These are phyloP conservation scores for Thaleichthys pacificus DNA, from an alignment of 2,797 vertebrate species.

Conservation along the genomic window DNA sequence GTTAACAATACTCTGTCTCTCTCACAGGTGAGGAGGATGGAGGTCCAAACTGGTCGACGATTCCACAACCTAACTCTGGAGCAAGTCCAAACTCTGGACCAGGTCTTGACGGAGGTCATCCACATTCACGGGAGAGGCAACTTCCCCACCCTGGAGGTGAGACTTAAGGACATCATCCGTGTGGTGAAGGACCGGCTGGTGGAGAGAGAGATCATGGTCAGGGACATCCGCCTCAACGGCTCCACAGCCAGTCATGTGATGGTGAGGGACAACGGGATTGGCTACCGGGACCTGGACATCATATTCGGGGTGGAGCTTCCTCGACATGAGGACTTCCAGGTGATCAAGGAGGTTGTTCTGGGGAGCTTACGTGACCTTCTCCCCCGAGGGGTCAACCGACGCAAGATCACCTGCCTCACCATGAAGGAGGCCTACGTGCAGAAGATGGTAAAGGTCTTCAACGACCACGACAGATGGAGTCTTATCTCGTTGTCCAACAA, in stretches of 20 bases:
- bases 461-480: slow-evolving; percentile 91
- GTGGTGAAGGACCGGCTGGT: slow-evolving; percentile 86
- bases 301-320: slow-evolving; percentile 92
- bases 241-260: slow-evolving; percentile 94
- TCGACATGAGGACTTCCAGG: slow-evolving; percentile 88
- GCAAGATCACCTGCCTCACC: slow-evolving; percentile 90
- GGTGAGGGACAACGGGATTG: slow-evolving; percentile 85
- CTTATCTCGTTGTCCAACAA: slow-evolving; percentile 96
- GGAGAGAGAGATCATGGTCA: slow-evolving; percentile 83
- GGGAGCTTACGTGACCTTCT: slow-evolving; percentile 84
- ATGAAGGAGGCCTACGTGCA: slow-evolving; percentile 98
- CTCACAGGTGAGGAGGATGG: slow-evolving; percentile 61
- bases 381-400: slow-evolving; percentile 85
- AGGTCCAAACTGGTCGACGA: slow-evolving; percentile 67
- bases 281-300: slow-evolving; percentile 92
- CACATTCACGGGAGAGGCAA: slow-evolving; percentile 94
- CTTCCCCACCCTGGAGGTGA: slow-evolving; percentile 94
- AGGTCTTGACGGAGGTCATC: slow-evolving; percentile 88
- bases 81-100: slow-evolving; percentile 89
- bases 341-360: slow-evolving; percentile 91
- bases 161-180: slow-evolving; percentile 90
- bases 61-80: slow-evolving; percentile 90
- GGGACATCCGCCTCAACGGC: slow-evolving; percentile 91
- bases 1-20: background rate
- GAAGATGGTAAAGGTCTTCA: slow-evolving; percentile 98